phyloP scores from a whole-genome alignment of 1,140 invertebrate species.

The Nebria ingens region DNA sequence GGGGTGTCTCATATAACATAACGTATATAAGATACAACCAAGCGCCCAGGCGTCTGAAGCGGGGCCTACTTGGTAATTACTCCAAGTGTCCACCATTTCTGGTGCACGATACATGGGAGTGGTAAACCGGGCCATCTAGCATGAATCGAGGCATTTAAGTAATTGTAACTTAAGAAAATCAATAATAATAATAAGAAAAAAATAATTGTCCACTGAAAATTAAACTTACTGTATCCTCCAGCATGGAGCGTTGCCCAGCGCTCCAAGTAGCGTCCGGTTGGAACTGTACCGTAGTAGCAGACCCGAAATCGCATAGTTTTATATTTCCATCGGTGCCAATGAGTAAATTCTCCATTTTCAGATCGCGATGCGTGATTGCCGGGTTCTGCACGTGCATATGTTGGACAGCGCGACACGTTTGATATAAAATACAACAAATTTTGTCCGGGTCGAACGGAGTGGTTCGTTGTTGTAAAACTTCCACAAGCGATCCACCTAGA shows the following conservation, averaged over 20 bases:
- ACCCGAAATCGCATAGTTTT: slow-evolving; percentile 99
- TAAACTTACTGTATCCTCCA: slow-evolving; percentile 83
- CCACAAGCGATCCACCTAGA: slow-evolving; percentile 66
- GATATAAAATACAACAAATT: slow-evolving; percentile 85
- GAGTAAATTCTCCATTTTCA: slow-evolving; percentile 68
- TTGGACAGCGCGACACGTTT: slow-evolving; percentile 78
- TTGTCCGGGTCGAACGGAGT: slow-evolving; percentile 58
- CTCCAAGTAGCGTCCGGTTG: slow-evolving; percentile 83
- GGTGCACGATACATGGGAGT: slow-evolving; percentile 87
- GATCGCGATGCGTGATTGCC: slow-evolving; percentile 86
- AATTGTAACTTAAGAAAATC: slow-evolving; percentile 12
- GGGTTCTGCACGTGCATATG: slow-evolving; percentile 88
- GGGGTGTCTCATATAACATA: slow-evolving; percentile 92
- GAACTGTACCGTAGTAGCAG: slow-evolving; percentile 77
- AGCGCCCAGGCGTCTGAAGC: slow-evolving; percentile 93
- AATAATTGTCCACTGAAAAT: background rate
- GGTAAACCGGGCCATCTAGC: slow-evolving; percentile 57
- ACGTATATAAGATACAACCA: slow-evolving; percentile 87
- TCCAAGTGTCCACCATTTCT: slow-evolving; percentile 97
- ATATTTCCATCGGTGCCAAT: slow-evolving; percentile 71
- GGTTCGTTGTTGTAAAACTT: slow-evolving; percentile 57
- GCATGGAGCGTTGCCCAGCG: slow-evolving; percentile 75
- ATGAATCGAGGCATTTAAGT: slow-evolving; percentile 16
- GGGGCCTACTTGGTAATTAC: slow-evolving; percentile 83
- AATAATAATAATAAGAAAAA: background rate